These are phyloP conservation scores for Callimorpha dominula DNA, from an alignment of 2,888 invertebrate genomes.

Conservation along the genomic window DNA sequence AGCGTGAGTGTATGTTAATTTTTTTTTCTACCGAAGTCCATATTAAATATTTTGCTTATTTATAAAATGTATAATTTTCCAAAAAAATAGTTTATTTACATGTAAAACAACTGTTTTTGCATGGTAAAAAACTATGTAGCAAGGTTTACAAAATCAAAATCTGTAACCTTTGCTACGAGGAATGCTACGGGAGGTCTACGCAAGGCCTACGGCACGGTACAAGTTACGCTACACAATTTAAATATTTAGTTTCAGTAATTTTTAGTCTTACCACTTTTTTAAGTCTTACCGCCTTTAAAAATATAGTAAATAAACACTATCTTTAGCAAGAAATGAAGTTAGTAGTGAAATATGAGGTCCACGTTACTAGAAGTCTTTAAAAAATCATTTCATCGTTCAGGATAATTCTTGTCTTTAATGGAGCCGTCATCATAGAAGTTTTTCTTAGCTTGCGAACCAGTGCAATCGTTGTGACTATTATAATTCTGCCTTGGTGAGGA, in stretches of 20 bases:
- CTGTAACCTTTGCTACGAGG: constrained; percentile 31
- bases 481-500: not conserved
- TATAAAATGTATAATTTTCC: no score
- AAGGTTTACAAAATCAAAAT: constrained; percentile 16
- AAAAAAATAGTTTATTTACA: no score
- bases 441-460: not conserved
- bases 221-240: constrained; percentile 14
- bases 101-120: no score
- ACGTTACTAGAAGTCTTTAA: not conserved
- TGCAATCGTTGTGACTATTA: not conserved
- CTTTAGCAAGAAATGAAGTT: not conserved
- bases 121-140: not conserved
- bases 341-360: not conserved
- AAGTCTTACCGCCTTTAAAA: no score
- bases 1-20: no score
- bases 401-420: not conserved
- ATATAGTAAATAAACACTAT: not conserved
- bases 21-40: no score
- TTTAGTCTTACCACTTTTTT: not conserved
- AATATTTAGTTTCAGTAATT: not conserved
- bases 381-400: not conserved
- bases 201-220: constrained; percentile 28
- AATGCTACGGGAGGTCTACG: constrained; percentile 25
- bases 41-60: no score
- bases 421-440: not conserved